phyloP scores from a whole-genome alignment of 2,888 invertebrate species.

The Mesochorus sp. region DNA sequence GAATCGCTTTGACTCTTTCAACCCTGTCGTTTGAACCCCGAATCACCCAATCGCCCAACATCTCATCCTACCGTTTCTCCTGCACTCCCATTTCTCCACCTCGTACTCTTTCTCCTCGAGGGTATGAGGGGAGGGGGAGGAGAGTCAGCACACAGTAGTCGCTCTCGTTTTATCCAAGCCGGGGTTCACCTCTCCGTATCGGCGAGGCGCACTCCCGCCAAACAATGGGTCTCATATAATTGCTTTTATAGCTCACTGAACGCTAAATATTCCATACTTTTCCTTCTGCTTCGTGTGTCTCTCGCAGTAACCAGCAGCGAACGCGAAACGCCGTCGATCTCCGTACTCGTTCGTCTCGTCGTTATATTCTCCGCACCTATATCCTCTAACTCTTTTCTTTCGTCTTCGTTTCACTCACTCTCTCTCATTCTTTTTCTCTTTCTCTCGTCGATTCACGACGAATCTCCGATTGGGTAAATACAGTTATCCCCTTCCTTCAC shows the following conservation, averaged over 20 bases:
- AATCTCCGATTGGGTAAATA: constrained; percentile 78
- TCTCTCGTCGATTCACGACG: constrained; percentile 73
- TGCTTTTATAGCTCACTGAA: constrained; percentile 82
- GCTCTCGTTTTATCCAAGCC: constrained; percentile 53
- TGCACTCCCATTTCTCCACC: constrained; percentile 52
- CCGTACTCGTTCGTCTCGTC: constrained; percentile 57
- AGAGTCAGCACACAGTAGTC: constrained; percentile 5
- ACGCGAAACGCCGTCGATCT: constrained; percentile 49
- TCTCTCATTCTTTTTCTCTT: constrained; percentile 75
- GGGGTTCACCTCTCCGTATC: constrained; percentile 77
- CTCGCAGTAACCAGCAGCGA: constrained; percentile 52
- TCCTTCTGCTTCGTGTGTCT: constrained; percentile 72
- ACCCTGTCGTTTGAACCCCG: constrained; percentile 56
- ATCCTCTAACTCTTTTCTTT: constrained; percentile 26
- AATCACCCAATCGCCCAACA: constrained; percentile 44
- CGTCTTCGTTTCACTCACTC: constrained; percentile 63
- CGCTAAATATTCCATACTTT: constrained; percentile 82
- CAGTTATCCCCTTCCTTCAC: constrained; percentile 37
- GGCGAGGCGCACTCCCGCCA: constrained; percentile 79
- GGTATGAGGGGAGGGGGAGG: neutral
- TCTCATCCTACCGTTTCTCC: constrained; percentile 55
- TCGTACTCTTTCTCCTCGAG: constrained; percentile 56
- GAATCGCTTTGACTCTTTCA: constrained; percentile 58
- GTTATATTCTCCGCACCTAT: constrained; percentile 52
- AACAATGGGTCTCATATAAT: constrained; percentile 81